Evolutionary conservation across 2,888 invertebrate species (phyloP).

Genomic region (Hofmannophila pseudospretella): DNA sequence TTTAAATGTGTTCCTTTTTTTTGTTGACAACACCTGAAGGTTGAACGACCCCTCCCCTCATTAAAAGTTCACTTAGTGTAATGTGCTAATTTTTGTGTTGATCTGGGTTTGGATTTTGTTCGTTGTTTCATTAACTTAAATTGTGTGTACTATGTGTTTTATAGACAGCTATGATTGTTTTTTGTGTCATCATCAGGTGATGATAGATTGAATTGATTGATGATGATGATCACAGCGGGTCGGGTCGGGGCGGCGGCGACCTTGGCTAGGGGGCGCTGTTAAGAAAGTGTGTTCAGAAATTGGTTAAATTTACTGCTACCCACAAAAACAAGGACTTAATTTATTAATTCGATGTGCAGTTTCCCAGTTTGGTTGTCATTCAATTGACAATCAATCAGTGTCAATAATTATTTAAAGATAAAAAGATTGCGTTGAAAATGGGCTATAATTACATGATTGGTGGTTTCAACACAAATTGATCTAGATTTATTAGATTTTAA

Average conservation of each 20-base stretch:
- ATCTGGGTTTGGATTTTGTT: constrained; percentile 76
- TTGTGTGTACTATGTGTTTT: constrained; percentile 75
- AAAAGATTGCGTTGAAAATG: no score
- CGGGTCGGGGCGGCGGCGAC: constrained; percentile 10
- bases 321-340: no score
- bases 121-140: constrained; percentile 75
- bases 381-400: no score
- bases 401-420: no score
- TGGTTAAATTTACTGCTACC: no score
- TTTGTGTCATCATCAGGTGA: constrained; percentile 40
- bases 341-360: no score
- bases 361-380: no score
- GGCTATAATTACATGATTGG: no score
- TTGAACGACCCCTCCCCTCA: constrained; percentile 41
- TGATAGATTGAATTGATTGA: no score
- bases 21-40: no score
- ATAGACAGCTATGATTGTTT: constrained; percentile 68
- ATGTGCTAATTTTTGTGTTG: constrained; percentile 74
- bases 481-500: no score
- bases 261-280: not conserved
- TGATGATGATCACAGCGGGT: constrained; percentile 3
- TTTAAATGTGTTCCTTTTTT: constrained; percentile 25
- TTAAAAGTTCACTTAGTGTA: constrained; percentile 64
- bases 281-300: constrained; percentile 7
- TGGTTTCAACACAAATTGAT: no score